Evolutionary conservation across 2,888 invertebrate species (phyloP).

Genomic region (Rhopalosiphum nymphaeae): DNA sequence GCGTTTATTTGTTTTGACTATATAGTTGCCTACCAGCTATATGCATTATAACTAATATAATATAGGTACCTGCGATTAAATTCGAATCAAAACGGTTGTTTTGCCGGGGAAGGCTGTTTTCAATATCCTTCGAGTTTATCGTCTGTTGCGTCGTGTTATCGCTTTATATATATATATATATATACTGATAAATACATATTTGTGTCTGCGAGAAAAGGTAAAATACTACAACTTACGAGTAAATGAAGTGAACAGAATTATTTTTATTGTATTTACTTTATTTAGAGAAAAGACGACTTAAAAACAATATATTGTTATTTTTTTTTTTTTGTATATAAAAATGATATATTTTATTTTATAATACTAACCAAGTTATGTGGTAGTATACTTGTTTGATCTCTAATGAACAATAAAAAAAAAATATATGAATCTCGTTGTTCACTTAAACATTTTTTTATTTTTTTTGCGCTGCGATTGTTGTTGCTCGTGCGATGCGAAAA

Average conservation of each 20-base stretch:
- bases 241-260: neutral
- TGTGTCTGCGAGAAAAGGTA: neutral
- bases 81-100: neutral
- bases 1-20: neutral
- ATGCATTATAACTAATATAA: neutral
- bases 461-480: neutral
- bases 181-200: too few relatives aligned
- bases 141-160: neutral
- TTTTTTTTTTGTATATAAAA: neutral
- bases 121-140: neutral
- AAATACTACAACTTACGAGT: neutral
- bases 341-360: neutral
- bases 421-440: neutral
- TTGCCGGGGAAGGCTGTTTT: neutral
- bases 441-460: neutral
- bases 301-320: neutral
- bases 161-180: too few relatives aligned
- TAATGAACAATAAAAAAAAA: neutral
- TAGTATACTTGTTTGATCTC: neutral
- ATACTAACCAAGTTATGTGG: neutral
- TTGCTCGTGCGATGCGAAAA: neutral
- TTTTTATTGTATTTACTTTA: neutral
- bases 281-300: neutral
- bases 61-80: neutral
- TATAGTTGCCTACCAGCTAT: neutral